These are phyloP conservation scores for Acronicta leporina DNA, from an alignment of 2,888 invertebrate genomes.

Conservation along the genomic window DNA sequence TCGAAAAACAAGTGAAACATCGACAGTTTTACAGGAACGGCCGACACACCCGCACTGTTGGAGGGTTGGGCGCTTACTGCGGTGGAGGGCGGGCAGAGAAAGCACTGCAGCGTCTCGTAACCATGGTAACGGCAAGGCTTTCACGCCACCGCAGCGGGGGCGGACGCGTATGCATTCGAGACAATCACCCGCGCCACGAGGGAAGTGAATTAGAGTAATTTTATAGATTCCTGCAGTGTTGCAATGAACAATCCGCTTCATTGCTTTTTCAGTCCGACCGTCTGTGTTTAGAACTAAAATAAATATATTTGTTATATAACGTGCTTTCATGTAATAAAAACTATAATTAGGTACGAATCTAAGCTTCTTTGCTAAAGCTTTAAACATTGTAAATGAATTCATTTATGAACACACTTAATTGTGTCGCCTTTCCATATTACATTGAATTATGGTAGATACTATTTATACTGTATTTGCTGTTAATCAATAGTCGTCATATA, in stretches of 20 bases:
- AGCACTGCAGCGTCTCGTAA: conserved; percentile 85
- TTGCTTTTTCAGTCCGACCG: not conserved
- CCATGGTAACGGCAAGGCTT: conserved; percentile 78
- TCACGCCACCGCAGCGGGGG: conserved; percentile 64
- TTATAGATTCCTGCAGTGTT: conserved; percentile 33
- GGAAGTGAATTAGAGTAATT: conserved; percentile 57
- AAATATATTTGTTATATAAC: not conserved
- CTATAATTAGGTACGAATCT: too few relatives aligned
- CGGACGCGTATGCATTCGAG: conserved; percentile 68
- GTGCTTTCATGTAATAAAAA: too few relatives aligned
- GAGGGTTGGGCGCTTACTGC: conserved; percentile 78
- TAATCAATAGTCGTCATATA: conserved; percentile 8
- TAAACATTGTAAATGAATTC: too few relatives aligned
- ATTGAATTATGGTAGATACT: conserved; percentile 10
- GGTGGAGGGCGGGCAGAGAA: conserved; percentile 80
- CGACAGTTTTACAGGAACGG: conserved; percentile 36
- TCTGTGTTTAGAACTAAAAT: not conserved
- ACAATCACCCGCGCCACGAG: conserved; percentile 63
- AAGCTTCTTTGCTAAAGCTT: too few relatives aligned
- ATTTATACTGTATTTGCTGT: not conserved
- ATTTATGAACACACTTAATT: not conserved
- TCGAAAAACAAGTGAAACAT: conserved; percentile 53
- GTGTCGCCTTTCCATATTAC: conserved; percentile 8
- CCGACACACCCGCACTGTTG: conserved; percentile 62
- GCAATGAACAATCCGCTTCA: not conserved